A percentile compares a stretch with the other conserved stretches of the same genome.
Conservation (phyloP, 2,888 invertebrate genomes). For the Actias luna region DNA sequence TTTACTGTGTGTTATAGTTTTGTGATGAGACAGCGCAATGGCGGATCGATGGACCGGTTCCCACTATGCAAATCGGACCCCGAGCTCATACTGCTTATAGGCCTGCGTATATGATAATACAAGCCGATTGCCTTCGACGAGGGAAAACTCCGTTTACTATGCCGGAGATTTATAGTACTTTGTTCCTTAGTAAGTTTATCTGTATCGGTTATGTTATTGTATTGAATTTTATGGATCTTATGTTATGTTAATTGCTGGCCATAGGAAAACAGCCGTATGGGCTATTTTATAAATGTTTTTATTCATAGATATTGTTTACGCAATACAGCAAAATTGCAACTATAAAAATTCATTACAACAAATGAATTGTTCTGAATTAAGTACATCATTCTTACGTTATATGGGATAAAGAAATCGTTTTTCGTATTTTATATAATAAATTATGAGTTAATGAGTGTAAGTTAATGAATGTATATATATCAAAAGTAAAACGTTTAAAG, state of each 20-base stretch:
- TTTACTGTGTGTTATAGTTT: constrained; percentile 18
- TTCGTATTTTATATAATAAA: no score
- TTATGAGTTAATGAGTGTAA: no score
- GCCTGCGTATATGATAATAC: constrained; percentile 31
- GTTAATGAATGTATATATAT: no score
- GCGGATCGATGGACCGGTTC: constrained; percentile 31
- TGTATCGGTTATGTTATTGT: constrained; percentile 9
- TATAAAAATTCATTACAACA: no score
- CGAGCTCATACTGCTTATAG: constrained; percentile 26
- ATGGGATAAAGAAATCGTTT: no score
- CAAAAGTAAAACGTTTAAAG: no score
- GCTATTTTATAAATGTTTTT: neutral
- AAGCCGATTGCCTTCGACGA: constrained; percentile 22
- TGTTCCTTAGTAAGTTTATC: constrained; percentile 14
- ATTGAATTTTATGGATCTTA: constrained; percentile 1
- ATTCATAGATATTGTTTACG: neutral
- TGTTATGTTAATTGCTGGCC: neutral
- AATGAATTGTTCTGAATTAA: no score
- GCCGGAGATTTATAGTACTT: constrained; percentile 17
- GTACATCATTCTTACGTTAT: no score
- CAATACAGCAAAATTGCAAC: neutral
- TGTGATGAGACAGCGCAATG: constrained; percentile 23
- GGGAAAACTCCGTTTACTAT: constrained; percentile 22
- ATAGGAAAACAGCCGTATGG: neutral
- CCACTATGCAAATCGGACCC: constrained; percentile 32